Evolutionary conservation across 2,797 vertebrate species (phyloP).

Genomic region (Astyanax mexicanus): DNA sequence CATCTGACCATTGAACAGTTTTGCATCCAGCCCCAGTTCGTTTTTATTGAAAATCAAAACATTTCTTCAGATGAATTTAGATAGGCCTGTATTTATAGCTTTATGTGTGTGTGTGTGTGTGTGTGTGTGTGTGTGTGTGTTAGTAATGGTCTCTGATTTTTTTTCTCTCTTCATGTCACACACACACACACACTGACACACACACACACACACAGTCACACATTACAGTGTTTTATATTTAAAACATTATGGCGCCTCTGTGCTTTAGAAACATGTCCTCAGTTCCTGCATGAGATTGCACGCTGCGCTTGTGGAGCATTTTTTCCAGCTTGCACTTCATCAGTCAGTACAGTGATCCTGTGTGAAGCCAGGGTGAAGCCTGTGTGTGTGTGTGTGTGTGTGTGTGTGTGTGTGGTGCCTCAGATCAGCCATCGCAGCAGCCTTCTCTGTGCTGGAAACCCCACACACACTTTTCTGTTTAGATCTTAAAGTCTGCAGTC

Average conservation of each 20-base stretch:
- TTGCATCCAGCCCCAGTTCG: too few relatives aligned
- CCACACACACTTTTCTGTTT: not conserved
- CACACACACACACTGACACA: not conserved
- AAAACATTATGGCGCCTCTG: not conserved
- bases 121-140: not conserved
- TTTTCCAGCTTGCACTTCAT: slow-evolving; percentile 64
- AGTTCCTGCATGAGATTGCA: not conserved
- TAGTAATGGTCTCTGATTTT: slow-evolving; percentile 1
- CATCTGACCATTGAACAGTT: too few relatives aligned
- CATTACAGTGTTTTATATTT: not conserved
- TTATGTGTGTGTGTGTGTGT: not conserved
- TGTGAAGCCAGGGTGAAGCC: not conserved
- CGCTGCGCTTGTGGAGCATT: slow-evolving; percentile 41
- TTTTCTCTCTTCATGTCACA: not conserved
- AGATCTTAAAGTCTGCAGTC: not conserved
- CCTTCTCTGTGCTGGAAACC: not conserved
- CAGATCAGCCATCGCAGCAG: not conserved
- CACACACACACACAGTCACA: not conserved
- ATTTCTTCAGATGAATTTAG: not conserved
- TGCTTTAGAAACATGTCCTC: slow-evolving; percentile 3
- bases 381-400: not conserved
- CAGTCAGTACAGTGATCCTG: slow-evolving; percentile 51
- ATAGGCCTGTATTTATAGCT: too few relatives aligned
- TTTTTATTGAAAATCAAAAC: too few relatives aligned
- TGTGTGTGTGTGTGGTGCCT: not conserved